A percentile compares a stretch with the other conserved stretches of the same genome.
These are phyloP conservation scores for Sylvia atricapilla DNA, from an alignment of 2,113 vertebrate species.

Conservation along the genomic window DNA sequence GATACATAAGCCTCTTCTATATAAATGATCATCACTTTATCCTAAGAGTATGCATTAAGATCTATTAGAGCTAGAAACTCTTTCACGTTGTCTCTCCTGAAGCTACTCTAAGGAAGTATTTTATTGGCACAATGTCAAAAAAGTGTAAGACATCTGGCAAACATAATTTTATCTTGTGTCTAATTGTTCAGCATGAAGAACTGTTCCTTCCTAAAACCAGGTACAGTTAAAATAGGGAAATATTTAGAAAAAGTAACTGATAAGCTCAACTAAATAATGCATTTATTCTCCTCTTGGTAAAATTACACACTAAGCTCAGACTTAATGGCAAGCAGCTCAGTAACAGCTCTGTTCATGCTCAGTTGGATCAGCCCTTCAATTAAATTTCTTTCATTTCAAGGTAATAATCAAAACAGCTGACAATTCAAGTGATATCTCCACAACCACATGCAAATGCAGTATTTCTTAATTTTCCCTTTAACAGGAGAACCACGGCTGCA, in stretches of 20 bases:
- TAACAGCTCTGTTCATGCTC: background rate
- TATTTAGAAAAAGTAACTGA: background rate
- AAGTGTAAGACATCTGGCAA: background rate
- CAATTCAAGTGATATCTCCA: background rate
- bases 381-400: slow-evolving; percentile 14
- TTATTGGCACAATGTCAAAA: background rate
- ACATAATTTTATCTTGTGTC: background rate
- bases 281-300: background rate
- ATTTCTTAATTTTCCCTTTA: background rate
- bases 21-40: background rate
- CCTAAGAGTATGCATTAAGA: background rate
- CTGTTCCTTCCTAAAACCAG: background rate
- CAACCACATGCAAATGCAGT: background rate
- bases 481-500: background rate
- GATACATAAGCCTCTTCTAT: background rate
- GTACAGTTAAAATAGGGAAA: background rate
- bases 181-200: background rate
- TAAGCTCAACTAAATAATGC: background rate
- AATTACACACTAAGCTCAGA: background rate
- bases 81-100: background rate
- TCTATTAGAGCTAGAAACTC: background rate
- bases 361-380: slow-evolving; percentile 21
- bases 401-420: slow-evolving; percentile 18
- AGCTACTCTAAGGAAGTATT: background rate
- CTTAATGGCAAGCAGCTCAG: background rate